These are phyloP conservation scores for Bagarius yarrelli DNA, from an alignment of 2,113 vertebrate species.

Conservation along the genomic window DNA sequence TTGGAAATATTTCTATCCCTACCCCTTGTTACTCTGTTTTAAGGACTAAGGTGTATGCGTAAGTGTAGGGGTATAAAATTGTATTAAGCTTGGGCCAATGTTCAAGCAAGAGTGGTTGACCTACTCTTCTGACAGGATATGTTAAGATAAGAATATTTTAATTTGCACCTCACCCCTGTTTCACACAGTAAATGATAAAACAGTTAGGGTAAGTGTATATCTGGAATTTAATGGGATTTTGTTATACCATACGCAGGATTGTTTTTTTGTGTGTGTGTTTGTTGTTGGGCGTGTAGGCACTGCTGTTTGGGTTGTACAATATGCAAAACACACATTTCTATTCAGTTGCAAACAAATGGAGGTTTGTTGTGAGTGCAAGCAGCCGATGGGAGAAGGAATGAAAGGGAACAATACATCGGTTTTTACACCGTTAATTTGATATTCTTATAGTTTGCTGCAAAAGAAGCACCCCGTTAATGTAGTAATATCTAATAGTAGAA, in stretches of 20 bases:
- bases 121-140: too few relatives aligned
- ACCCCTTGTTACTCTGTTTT: too few relatives aligned
- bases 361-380: conserved; percentile 2
- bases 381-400: not conserved
- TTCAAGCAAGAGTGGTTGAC: too few relatives aligned
- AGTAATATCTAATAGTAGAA: not conserved
- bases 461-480: not conserved
- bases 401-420: conserved; percentile 4
- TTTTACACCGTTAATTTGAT: too few relatives aligned
- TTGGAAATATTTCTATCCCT: too few relatives aligned
- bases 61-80: too few relatives aligned
- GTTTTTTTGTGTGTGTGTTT: not conserved
- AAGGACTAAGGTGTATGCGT: too few relatives aligned
- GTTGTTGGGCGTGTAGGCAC: not conserved
- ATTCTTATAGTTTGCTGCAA: not conserved
- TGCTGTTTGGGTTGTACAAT: not conserved
- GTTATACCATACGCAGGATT: not conserved
- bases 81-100: too few relatives aligned
- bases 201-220: not conserved
- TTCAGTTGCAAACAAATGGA: conserved; percentile 26
- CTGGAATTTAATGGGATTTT: not conserved
- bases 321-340: conserved; percentile 28
- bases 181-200: too few relatives aligned
- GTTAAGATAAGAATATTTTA: too few relatives aligned
- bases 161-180: too few relatives aligned